phyloP scores from a whole-genome alignment of 2,797 vertebrate genomes.

The Rhynchotus rufescens region DNA sequence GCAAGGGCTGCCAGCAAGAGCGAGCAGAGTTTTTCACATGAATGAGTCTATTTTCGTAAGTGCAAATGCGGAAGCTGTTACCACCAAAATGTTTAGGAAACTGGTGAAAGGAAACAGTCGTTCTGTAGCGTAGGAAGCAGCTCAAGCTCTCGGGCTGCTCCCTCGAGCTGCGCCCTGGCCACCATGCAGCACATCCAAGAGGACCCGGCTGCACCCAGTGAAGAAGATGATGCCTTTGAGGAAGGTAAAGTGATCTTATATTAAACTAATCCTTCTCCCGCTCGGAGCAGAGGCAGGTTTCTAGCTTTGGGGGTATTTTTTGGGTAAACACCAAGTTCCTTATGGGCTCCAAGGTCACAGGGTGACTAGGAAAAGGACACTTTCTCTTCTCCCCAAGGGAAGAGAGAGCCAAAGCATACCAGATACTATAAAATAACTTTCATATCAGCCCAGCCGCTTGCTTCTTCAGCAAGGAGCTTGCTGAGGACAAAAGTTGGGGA shows the following conservation, averaged over 20 bases:
- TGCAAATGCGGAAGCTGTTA: slow-evolving; percentile 71
- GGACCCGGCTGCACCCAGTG: slow-evolving; percentile 37
- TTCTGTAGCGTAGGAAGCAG: neutral
- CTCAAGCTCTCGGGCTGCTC: neutral
- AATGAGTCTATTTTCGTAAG: slow-evolving; percentile 58
- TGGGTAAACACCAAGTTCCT: slow-evolving; percentile 13
- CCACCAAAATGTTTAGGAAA: slow-evolving; percentile 61
- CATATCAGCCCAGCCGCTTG: neutral
- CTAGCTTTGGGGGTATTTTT: slow-evolving; percentile 43
- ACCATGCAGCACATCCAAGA: slow-evolving; percentile 75
- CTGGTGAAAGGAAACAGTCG: slow-evolving; percentile 54
- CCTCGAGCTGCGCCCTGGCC: neutral
- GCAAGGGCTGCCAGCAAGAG: neutral
- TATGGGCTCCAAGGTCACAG: slow-evolving; percentile 1
- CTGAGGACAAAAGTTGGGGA: neutral
- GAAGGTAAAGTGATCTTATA: slow-evolving; percentile 79
- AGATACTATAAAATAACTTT: slow-evolving; percentile 35
- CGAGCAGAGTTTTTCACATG: slow-evolving; percentile 9
- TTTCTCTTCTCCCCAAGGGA: slow-evolving; percentile 41
- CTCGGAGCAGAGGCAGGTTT: neutral
- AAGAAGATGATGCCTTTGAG: slow-evolving; percentile 79
- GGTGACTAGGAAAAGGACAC: neutral
- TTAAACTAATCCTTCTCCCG: slow-evolving; percentile 11
- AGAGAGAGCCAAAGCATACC: slow-evolving; percentile 33
- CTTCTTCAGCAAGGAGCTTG: neutral